Percentiles rank a stretch among this genome's conserved stretches.
These are phyloP conservation scores for Ondatra zibethicus DNA, from an alignment of 2,113 vertebrate species.

Conservation along the genomic window DNA sequence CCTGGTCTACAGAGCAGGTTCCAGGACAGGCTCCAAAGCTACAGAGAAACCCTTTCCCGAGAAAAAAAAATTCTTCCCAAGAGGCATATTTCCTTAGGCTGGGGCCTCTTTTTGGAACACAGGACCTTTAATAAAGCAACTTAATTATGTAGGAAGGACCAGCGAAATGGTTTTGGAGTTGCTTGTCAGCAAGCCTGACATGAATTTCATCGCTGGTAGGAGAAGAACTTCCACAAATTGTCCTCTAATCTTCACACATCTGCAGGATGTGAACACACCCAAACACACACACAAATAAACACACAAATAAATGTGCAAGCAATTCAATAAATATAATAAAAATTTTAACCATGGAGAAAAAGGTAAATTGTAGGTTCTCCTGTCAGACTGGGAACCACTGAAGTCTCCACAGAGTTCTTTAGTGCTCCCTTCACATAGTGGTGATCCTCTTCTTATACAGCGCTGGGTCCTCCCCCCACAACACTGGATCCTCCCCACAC, in stretches of 20 bases:
- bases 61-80: not conserved
- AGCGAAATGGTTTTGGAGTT: not conserved
- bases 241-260: not conserved
- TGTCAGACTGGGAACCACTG: not conserved
- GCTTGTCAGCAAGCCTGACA: not conserved
- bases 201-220: not conserved
- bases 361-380: fast-evolving
- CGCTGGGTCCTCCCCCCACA: no score
- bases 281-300: not conserved
- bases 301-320: not conserved
- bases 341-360: not conserved
- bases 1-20: no score
- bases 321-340: not conserved
- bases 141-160: not conserved
- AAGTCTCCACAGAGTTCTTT: not conserved
- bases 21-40: no score
- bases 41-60: no score
- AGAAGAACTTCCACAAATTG: not conserved
- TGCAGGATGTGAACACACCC: not conserved
- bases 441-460: not conserved
- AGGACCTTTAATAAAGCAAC: not conserved
- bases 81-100: not conserved
- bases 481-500: not conserved
- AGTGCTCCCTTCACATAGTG: not conserved
- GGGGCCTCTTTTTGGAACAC: no score